Evolutionary conservation across 2,797 vertebrate species (phyloP).

Genomic region (Microcaecilia unicolor): DNA sequence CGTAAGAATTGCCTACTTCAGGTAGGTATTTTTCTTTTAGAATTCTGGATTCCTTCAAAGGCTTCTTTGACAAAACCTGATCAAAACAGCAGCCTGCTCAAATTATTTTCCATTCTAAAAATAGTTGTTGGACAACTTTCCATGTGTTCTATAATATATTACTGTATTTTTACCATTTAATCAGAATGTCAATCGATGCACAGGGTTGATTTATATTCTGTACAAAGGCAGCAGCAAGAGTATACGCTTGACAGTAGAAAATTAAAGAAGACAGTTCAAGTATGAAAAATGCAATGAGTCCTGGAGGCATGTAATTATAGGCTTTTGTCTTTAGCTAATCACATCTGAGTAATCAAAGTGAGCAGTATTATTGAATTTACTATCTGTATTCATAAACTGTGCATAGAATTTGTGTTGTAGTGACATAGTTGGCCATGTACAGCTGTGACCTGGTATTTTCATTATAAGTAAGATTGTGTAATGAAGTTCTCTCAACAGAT

Average conservation of each 20-base stretch:
- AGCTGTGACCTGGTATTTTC: too few relatives aligned
- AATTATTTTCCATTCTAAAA: too few relatives aligned
- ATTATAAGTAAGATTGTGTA: too few relatives aligned
- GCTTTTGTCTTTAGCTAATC: not conserved
- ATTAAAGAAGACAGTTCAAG: not conserved
- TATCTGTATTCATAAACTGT: not conserved
- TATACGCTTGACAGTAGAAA: not conserved
- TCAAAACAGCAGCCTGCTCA: too few relatives aligned
- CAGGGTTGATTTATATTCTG: not conserved
- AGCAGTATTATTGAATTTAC: not conserved
- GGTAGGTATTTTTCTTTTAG: too few relatives aligned
- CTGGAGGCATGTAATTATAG: not conserved
- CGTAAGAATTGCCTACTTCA: too few relatives aligned
- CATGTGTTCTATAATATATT: not conserved
- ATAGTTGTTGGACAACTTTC: too few relatives aligned
- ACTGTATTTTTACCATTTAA: not conserved
- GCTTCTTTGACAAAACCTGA: too few relatives aligned
- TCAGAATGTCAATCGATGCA: not conserved
- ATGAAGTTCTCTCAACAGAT: too few relatives aligned
- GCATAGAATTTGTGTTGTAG: too few relatives aligned
- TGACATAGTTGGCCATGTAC: too few relatives aligned
- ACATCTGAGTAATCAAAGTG: not conserved
- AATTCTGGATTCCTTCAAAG: too few relatives aligned
- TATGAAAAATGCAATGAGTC: not conserved
- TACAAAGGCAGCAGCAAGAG: not conserved